Percentiles rank a stretch among this genome's conserved stretches.
phyloP scores from a whole-genome alignment of 2,888 invertebrate genomes.

The Acanthosepion pharaonis region DNA sequence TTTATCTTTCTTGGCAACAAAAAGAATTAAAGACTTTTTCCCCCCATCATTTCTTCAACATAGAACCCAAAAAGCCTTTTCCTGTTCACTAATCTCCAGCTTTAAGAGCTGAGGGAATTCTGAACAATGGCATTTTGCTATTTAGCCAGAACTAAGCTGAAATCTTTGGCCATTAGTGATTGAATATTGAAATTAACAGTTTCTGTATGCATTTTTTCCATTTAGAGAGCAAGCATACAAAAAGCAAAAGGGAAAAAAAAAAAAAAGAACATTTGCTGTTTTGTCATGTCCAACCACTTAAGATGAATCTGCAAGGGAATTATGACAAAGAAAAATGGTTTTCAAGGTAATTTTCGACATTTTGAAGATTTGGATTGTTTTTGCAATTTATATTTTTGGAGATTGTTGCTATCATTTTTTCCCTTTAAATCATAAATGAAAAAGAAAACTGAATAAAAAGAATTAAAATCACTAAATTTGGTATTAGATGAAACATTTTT shows the following conservation, averaged over 20 bases:
- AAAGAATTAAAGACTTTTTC: not conserved
- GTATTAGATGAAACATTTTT: not conserved
- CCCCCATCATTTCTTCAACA: not conserved
- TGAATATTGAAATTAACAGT: slow-evolving; percentile 6
- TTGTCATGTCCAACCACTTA: slow-evolving; percentile 15
- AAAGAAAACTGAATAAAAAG: not conserved
- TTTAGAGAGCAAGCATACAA: not conserved
- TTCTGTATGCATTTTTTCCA: not conserved
- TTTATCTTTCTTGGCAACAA: too few relatives aligned
- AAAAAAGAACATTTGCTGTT: not conserved
- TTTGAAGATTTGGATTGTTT: not conserved
- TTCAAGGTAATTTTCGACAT: not conserved
- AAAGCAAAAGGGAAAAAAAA: not conserved
- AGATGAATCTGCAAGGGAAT: not conserved
- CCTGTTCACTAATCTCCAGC: too few relatives aligned
- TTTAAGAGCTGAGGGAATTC: not conserved
- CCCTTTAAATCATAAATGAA: not conserved
- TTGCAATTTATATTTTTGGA: not conserved
- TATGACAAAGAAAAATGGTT: not conserved
- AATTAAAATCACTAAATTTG: not conserved
- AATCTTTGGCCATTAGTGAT: not conserved
- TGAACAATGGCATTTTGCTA: not conserved
- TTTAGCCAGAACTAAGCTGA: not conserved
- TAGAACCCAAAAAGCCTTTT: not conserved
- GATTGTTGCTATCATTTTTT: not conserved